phyloP scores from a whole-genome alignment of 2,888 invertebrate species.

The Iphiclides podalirius region DNA sequence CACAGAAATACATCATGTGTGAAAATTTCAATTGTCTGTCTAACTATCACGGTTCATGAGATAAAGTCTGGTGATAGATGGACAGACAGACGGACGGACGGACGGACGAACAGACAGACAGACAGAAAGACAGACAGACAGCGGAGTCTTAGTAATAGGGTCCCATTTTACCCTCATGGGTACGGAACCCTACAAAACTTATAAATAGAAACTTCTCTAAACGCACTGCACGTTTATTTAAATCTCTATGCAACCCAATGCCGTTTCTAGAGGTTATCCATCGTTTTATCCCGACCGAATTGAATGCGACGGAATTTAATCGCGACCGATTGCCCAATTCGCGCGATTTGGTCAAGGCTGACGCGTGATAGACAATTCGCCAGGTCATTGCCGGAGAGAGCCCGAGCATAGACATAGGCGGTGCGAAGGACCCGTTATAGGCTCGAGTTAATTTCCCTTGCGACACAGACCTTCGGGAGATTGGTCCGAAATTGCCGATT shows the following conservation, averaged over 20 bases:
- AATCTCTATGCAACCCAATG: neutral
- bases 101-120: no score
- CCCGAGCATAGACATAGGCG: neutral
- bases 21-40: no score
- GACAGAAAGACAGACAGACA: no score
- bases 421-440: neutral
- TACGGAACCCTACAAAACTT: no score
- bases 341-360: neutral
- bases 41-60: no score
- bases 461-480: constrained; percentile 7
- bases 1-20: no score
- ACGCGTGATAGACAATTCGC: neutral
- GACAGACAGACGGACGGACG: no score
- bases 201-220: no score
- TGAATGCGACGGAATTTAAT: neutral
- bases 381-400: constrained; percentile 14
- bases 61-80: no score
- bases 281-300: neutral
- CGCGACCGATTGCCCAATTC: neutral
- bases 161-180: no score
- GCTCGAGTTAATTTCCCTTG: neutral
- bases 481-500: constrained; percentile 7
- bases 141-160: no score
- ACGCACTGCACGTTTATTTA: neutral
- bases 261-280: neutral